phyloP scores from a whole-genome alignment of 2,113 vertebrate species.

The Pipa parva region DNA sequence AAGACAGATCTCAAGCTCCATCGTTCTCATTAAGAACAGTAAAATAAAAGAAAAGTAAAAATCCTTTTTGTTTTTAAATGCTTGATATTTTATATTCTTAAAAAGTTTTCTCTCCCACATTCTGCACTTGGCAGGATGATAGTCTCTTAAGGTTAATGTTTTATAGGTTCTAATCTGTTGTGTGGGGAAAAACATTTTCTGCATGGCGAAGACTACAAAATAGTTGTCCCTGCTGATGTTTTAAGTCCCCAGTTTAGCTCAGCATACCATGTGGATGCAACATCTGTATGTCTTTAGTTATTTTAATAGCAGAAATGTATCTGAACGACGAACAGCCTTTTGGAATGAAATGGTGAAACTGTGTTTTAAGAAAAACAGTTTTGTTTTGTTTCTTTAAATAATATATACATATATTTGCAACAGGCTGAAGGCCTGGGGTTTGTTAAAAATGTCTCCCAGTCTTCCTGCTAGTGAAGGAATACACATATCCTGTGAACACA shows the following conservation, averaged over 20 bases:
- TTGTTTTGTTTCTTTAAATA: background rate
- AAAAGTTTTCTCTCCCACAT: constrained; percentile 7
- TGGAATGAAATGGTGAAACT: constrained; percentile 23
- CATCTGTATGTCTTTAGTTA: constrained; percentile 25
- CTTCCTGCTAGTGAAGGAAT: no score
- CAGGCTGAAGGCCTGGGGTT: no score
- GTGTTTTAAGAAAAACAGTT: constrained; percentile 19
- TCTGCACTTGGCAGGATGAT: constrained; percentile 3
- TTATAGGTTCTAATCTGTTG: constrained; percentile 7
- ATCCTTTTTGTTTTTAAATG: constrained; percentile 28
- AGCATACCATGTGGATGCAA: constrained; percentile 18
- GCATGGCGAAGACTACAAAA: background rate
- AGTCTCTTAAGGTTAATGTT: constrained; percentile 25
- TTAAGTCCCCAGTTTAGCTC: background rate
- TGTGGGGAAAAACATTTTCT: constrained; percentile 7
- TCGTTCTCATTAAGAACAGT: no score
- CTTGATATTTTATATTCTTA: background rate
- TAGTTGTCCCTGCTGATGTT: constrained; percentile 7
- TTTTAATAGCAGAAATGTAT: constrained; percentile 15
- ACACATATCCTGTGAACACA: no score
- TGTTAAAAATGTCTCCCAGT: no score
- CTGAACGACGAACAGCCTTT: background rate
- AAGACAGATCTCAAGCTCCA: no score
- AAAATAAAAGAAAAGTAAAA: no score
- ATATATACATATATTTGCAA: constrained; percentile 14